Evolutionary conservation across 35 echinoderm and acorn worm genomes (phyloP), one percentile per base, ranked within the genome.

Genomic region (Stichopus chloronotus): DNA sequence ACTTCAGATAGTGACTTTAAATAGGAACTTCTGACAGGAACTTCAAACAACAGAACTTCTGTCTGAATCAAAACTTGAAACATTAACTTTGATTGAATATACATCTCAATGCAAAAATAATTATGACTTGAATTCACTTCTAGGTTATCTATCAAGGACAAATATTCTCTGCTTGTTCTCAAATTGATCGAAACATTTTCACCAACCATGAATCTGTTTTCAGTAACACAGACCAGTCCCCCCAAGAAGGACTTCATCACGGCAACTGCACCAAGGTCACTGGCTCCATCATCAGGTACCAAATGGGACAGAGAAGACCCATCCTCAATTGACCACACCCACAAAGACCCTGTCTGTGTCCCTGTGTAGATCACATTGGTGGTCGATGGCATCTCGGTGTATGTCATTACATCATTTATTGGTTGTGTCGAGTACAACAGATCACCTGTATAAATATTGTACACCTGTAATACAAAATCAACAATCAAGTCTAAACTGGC

Each of bases 311-410:
- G 20, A 19, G 86, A 88, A 10, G 69, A 91, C 7, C 88, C 88
- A 91, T 91, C 60, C 52, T 43, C 72, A 76, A 91, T 8, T 76
- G 88, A 91, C 88, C 88, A 91, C 14, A 72, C 88, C 69, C 63
- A 76, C 22, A 76, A 22, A 3, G 30, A 72, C 9, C 88, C 88
- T 22, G 56, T 88, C 86, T 88, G n/a, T 24, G 57, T 52, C 54
- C 86, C 86, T 17, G 57, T 58, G n/a, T 24, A 0, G 0, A 88
- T 25, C 12, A 19, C 58, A 23, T 25, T 22, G 61, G 54, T 57
- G 14, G 57, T 25, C 19, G 24, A 9, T 30, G 57, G 13, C 10
- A 17, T 4, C 23, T 58, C 54, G 13, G 61, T 57, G 61, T 57
- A 58, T 24, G 86, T 88, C 17, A 88, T 4, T 54, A 88, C 86